Evolutionary conservation across 1,140 invertebrate genomes (phyloP), one percentile per base, ranked within the genome.

Genomic region (Eumeta japonica): DNA sequence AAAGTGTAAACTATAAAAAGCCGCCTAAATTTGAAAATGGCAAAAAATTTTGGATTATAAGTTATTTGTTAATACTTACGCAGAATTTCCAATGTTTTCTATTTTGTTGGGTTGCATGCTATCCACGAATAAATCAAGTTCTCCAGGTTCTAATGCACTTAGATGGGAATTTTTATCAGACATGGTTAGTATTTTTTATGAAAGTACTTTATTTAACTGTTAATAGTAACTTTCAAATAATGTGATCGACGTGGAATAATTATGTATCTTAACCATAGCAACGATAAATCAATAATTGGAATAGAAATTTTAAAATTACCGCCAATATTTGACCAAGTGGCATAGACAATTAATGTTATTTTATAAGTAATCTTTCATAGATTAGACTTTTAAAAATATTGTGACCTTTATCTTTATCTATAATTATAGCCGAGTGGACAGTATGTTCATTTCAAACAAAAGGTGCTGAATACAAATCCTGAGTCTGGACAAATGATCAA

Each of bases 71-170:
- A 41, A 33, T 41, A 47, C 55, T 55, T 66, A 76, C 74, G 55
- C 52, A 54, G 62, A 52, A 41, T 64, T 71, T 19, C 73, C 75
- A 39, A 77, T 65, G 24, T 30, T 35, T 35, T 70, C 62, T 18
- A 76, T 65, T 3, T 46, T 48, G 16, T 55, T 60, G 17, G 61
- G 57, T 56, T 62, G 57, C 50, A 73, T 66, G 37, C 62, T 72
- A 32, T 67, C 59, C 2, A 77, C 55, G 37, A 66, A 73, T 38
- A 70, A 51, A 38, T 77, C 70, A 28, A 77, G 41, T 49, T 77
- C 75, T 2, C 73, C 73, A 11, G 58, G 42, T 28, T 66, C 48
- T 18, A 77, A 44, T 16, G 68, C 70, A 43, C 50, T 64, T 17
- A 77, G 35, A 40, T 63, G 57, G 14, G 46, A 37, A 45, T 68